Conservation (phyloP, 2,888 invertebrate genomes). For the Lumbricus terrestris region DNA sequence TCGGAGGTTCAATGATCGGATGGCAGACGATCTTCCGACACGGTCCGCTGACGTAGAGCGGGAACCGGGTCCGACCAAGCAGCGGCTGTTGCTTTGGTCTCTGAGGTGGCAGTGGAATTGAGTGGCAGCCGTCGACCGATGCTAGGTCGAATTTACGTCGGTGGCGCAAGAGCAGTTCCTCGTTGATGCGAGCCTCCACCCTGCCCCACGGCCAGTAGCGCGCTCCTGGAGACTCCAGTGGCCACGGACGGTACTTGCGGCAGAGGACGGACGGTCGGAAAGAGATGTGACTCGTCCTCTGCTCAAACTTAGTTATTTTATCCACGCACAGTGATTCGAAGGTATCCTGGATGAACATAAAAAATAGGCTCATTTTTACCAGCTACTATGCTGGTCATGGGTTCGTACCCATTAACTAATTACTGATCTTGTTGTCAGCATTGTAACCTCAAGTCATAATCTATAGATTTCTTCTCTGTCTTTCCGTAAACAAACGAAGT, state of each 20-base stretch:
- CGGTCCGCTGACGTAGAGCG: not conserved
- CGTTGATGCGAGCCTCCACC: constrained; percentile 16
- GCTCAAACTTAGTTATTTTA: not conserved
- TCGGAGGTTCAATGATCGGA: not conserved
- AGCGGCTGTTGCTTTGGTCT: not conserved
- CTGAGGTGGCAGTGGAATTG: not conserved
- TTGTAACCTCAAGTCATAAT: not conserved
- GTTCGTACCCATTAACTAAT: not conserved
- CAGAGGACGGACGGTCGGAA: not conserved
- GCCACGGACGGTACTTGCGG: constrained; percentile 23
- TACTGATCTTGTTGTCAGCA: not conserved
- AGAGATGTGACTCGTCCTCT: not conserved
- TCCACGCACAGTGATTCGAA: not conserved
- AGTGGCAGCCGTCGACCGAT: not conserved
- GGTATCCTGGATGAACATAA: not conserved
- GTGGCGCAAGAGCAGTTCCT: constrained; percentile 16
- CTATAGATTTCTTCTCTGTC: too few species aligned
- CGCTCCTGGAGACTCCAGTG: constrained; percentile 27
- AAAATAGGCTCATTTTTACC: not conserved
- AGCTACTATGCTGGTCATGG: not conserved
- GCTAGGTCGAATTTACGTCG: not conserved
- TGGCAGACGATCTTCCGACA: constrained; percentile 3
- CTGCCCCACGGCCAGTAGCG: constrained; percentile 24
- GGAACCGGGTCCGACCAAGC: not conserved
- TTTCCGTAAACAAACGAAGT: too few species aligned